Percentiles rank a stretch among this genome's conserved stretches.
Evolutionary conservation across 2,797 vertebrate genomes (phyloP).

Genomic region (Poeciliopsis turneri): DNA sequence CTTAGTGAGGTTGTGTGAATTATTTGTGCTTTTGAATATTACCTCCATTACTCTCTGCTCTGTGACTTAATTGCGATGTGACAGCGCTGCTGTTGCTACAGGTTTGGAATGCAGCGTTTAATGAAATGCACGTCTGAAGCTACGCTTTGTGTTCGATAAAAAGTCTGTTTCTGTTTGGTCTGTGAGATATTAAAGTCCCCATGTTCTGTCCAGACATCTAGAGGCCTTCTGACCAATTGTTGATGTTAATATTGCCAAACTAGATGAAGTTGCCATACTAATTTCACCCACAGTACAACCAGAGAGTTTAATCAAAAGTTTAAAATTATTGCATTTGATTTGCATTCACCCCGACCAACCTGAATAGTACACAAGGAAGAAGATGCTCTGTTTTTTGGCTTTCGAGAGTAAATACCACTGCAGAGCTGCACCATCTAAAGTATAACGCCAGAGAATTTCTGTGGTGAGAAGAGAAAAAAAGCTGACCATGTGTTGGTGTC

Average conservation of each 20-base stretch:
- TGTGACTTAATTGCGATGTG: background rate
- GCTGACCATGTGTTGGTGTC: background rate
- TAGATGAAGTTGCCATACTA: slow-evolving; percentile 69
- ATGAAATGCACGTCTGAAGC: slow-evolving; percentile 4
- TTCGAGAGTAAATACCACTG: background rate
- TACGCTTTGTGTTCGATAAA: background rate
- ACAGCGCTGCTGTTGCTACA: background rate
- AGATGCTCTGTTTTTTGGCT: background rate
- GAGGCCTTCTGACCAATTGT: slow-evolving; percentile 40
- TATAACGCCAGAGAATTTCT: background rate
- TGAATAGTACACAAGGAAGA: background rate
- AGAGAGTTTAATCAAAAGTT: slow-evolving; percentile 59
- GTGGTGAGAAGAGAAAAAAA: background rate
- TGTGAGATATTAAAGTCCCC: slow-evolving; percentile 36
- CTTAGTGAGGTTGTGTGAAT: background rate
- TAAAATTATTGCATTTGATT: slow-evolving; percentile 21
- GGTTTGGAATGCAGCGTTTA: slow-evolving; percentile 12
- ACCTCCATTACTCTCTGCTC: background rate
- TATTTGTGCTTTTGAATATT: background rate
- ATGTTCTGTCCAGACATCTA: slow-evolving; percentile 47
- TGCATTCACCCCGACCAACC: background rate
- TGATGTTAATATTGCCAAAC: slow-evolving; percentile 60
- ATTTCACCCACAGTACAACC: slow-evolving; percentile 40
- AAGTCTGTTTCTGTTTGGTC: slow-evolving; percentile 28
- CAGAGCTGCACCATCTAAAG: background rate